A percentile compares a stretch with the other conserved stretches of the same genome.
phyloP scores from a whole-genome alignment of 2,113 vertebrate genomes.

The Callorhinus ursinus region DNA sequence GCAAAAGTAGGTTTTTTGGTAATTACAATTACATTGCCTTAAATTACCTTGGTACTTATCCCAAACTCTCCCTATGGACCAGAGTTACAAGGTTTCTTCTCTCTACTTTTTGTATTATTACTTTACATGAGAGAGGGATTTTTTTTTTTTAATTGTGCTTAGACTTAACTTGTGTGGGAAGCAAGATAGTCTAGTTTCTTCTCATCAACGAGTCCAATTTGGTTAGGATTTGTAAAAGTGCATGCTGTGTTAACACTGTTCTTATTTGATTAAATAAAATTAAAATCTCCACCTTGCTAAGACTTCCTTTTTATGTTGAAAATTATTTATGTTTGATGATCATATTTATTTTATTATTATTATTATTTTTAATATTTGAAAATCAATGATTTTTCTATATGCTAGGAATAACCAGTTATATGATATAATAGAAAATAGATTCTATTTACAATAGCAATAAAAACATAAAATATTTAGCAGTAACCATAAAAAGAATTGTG shows the following conservation, averaged over 20 bases:
- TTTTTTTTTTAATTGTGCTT: neutral
- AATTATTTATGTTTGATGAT: neutral
- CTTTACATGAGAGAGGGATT: neutral
- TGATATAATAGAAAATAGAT: constrained; percentile 54
- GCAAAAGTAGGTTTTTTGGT: neutral
- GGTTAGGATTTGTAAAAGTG: neutral
- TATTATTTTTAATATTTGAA: constrained; percentile 28
- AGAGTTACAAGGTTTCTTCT: neutral
- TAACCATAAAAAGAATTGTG: neutral
- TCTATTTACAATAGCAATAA: constrained; percentile 61
- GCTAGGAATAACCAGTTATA: neutral
- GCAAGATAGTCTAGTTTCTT: neutral
- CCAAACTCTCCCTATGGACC: neutral
- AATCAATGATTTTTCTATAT: constrained; percentile 64
- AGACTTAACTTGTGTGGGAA: neutral
- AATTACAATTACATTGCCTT: neutral
- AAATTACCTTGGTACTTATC: neutral
- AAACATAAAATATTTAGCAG: constrained; percentile 57
- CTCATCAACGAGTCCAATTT: neutral
- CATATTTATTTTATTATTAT: neutral
- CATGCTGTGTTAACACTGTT: neutral
- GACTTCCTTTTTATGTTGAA: neutral
- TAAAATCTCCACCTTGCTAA: neutral
- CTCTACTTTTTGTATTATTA: neutral
- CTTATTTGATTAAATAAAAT: neutral